phyloP scores from a whole-genome alignment of 1,140 invertebrate genomes.

The Aphelinus certus region DNA sequence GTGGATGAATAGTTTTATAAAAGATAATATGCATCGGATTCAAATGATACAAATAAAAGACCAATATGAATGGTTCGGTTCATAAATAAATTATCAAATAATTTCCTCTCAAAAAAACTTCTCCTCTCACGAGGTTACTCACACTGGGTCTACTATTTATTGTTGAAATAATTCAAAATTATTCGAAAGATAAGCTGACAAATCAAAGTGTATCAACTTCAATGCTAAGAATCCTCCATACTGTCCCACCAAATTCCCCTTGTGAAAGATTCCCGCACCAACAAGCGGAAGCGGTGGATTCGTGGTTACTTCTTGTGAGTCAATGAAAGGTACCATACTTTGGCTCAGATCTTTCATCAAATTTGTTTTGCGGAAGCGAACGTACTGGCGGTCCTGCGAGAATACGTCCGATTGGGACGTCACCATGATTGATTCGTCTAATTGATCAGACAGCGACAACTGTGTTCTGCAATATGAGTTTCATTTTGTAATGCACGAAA shows the following conservation, averaged over 20 bases:
- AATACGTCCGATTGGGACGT: too few relatives aligned
- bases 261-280: slow-evolving; percentile 80
- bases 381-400: neutral
- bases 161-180: too few relatives aligned
- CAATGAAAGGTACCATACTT: slow-evolving; percentile 65
- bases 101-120: too few relatives aligned
- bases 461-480: neutral
- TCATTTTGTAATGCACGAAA: neutral
- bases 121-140: too few relatives aligned
- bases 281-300: slow-evolving; percentile 70
- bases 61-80: too few relatives aligned
- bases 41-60: too few relatives aligned
- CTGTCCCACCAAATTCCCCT: slow-evolving; percentile 65
- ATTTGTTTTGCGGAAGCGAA: neutral
- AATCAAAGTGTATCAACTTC: slow-evolving; percentile 74
- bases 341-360: neutral
- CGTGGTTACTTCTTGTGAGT: slow-evolving; percentile 75
- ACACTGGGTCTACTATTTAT: too few relatives aligned
- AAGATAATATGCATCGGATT: too few relatives aligned
- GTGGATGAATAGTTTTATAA: too few relatives aligned
- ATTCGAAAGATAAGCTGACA: slow-evolving; percentile 38
- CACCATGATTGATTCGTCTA: neutral
- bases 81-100: too few relatives aligned
- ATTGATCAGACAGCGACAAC: neutral
- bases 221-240: slow-evolving; percentile 80